Conservation (phyloP, 2,888 invertebrate genomes). For the Sinelater perroti region DNA sequence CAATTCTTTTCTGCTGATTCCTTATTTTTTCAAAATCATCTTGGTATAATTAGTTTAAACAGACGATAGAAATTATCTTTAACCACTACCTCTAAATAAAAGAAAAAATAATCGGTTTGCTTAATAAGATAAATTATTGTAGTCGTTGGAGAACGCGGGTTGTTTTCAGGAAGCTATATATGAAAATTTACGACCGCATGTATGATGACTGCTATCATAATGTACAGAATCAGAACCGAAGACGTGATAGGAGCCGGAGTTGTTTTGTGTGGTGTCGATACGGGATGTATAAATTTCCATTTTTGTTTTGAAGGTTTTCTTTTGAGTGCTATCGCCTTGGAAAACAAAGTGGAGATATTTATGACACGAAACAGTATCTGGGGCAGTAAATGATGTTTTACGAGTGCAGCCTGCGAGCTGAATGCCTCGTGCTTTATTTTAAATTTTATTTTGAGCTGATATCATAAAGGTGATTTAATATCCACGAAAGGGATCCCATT, state of each 20-base stretch:
- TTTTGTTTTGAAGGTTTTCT: not conserved
- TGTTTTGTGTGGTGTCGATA: slow-evolving; percentile 12
- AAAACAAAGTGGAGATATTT: slow-evolving; percentile 13
- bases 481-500: slow-evolving; percentile 44
- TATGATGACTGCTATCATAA: slow-evolving; percentile 20
- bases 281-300: slow-evolving; percentile 12
- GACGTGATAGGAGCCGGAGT: not conserved
- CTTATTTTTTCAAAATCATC: no score
- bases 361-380: slow-evolving; percentile 10
- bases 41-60: no score
- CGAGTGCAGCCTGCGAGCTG: slow-evolving; percentile 7
- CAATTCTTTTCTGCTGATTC: no score
- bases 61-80: no score
- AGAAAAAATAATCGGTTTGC: no score
- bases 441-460: slow-evolving; percentile 16
- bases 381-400: slow-evolving; percentile 17
- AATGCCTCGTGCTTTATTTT: slow-evolving; percentile 3
- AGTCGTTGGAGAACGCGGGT: no score
- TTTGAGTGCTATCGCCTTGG: slow-evolving; percentile 2
- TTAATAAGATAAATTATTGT: no score
- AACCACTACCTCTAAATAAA: no score
- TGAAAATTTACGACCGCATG: slow-evolving; percentile 50
- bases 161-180: slow-evolving; percentile 52
- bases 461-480: slow-evolving; percentile 50
- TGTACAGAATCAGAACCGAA: slow-evolving; percentile 11